Percentiles rank a stretch among this genome's conserved stretches.
Evolutionary conservation across 2,113 vertebrate genomes (phyloP).

Genomic region (Sinocyclocheilus maitianheensis): DNA sequence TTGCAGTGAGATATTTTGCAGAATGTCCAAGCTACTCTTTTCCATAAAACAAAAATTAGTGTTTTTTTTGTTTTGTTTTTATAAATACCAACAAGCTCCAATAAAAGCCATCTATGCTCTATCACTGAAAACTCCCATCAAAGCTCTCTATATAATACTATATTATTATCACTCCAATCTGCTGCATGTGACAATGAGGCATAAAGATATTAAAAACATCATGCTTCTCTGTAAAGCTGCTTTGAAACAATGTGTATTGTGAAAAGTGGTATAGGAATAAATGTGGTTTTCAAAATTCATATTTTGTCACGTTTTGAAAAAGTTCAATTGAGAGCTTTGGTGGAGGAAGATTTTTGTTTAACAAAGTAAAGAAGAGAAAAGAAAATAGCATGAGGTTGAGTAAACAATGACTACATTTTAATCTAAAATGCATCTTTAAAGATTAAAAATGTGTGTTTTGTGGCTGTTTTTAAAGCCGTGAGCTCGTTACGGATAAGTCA

Average conservation of each 20-base stretch:
- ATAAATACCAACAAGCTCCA: too few species aligned
- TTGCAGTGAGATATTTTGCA: not conserved
- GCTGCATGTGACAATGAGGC: too few species aligned
- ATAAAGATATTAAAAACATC: not conserved
- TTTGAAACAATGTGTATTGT: not conserved
- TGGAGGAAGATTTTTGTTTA: not conserved
- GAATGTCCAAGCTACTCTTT: constrained; percentile 13
- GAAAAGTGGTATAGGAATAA: not conserved
- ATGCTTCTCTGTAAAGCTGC: not conserved
- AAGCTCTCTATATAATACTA: too few species aligned
- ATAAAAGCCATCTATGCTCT: too few species aligned
- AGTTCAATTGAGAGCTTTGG: not conserved
- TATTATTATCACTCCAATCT: too few species aligned
- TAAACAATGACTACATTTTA: not conserved
- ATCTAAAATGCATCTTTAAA: not conserved
- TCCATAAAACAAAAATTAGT: not conserved
- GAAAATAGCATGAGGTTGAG: not conserved
- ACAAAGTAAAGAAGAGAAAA: not conserved
- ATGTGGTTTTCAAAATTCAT: not conserved
- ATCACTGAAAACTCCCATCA: too few species aligned
- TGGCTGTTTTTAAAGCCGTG: not conserved
- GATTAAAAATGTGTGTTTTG: not conserved
- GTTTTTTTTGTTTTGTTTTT: too few species aligned
- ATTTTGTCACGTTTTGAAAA: not conserved
- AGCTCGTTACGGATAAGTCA: not conserved